A percentile compares a stretch with the other conserved stretches of the same genome.
Evolutionary conservation across 2,113 vertebrate genomes (phyloP).

Genomic region (Thryonomys swinderianus): DNA sequence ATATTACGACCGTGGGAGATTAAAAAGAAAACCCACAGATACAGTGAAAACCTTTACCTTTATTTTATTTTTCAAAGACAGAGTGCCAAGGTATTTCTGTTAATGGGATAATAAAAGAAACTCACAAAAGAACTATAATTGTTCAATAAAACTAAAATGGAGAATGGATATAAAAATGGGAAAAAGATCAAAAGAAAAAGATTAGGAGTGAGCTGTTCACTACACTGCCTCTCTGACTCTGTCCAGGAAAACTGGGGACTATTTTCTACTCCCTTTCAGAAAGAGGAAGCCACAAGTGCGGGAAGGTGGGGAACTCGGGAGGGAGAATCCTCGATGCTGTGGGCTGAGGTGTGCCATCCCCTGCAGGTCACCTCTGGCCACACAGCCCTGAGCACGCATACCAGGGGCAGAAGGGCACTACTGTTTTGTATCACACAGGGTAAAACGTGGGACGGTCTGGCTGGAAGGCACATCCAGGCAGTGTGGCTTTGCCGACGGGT

Average conservation of each 20-base stretch:
- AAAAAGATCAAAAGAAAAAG: constrained; percentile 20
- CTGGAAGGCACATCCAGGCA: background rate
- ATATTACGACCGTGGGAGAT: background rate
- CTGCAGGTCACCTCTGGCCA: background rate
- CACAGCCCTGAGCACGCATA: rapidly evolving
- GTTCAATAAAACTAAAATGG: constrained; percentile 66
- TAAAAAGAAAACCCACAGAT: constrained; percentile 42
- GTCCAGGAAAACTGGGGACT: background rate
- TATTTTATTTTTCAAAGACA: constrained; percentile 64
- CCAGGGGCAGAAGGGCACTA: rapidly evolving
- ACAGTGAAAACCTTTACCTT: constrained; percentile 41
- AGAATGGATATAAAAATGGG: constrained; percentile 1
- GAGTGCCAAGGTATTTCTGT: constrained; percentile 29
- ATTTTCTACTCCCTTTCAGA: background rate
- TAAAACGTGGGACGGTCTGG: background rate
- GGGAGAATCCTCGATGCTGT: background rate
- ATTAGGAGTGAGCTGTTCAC: background rate
- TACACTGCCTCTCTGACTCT: background rate
- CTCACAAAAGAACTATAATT: constrained; percentile 66
- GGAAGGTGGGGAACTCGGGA: no score
- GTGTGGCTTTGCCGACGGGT: rapidly evolving
- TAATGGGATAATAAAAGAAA: constrained; percentile 69
- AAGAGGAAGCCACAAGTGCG: background rate
- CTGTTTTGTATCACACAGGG: rapidly evolving
- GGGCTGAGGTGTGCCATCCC: no score